Evolutionary conservation across 2,113 vertebrate species (phyloP), one percentile per base, ranked within the genome.

Genomic region (Psophia crepitans): DNA sequence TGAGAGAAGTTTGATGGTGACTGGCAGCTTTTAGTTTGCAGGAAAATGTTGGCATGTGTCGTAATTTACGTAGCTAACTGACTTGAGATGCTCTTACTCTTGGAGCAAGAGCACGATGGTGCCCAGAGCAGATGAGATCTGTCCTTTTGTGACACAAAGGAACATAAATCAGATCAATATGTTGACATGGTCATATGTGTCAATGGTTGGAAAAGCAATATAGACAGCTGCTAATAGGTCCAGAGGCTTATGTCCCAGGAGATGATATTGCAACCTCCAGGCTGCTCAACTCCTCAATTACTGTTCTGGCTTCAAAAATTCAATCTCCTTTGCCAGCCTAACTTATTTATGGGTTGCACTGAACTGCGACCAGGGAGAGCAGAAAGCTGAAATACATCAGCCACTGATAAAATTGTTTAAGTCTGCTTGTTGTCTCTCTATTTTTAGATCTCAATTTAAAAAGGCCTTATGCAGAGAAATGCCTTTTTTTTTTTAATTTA

Each of bases 231-330:
- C 70, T 93, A 92, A 75, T 78, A 41, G 76, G 80, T 79, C 77
- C 69, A 49, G 58, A 75, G 80, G 64, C 73, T 82, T 71, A 6
- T 32, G 44, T 93, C 84, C 84, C 76, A 41, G n/a, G 92, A 92
- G 94, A 53, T 1, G 8, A 4, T 82, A 53, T 87, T 90, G 81
- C 77, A 89, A 12, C 61, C 95, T 92, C 14, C 65, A 73, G 91
- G 81, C 89, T 73, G 77, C 92, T 96, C 80, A 87, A 93, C 89
- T 96, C 69, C 53, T 94, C 90, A 90, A 81, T 97, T 95, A 79
- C 84, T 87, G 57, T 64, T 92, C 57, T 73, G 81, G 77, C 51
- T 89, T 95, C 90, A 93, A 94, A 96, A 95, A 97, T 95, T 94
- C 92, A 95, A 95, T 97, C 92, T 97, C 63, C 48, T 95, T 84